Percentiles rank a stretch among this genome's conserved stretches.
phyloP scores from a whole-genome alignment of 2,797 vertebrate genomes.

The Poecilia wingei region DNA sequence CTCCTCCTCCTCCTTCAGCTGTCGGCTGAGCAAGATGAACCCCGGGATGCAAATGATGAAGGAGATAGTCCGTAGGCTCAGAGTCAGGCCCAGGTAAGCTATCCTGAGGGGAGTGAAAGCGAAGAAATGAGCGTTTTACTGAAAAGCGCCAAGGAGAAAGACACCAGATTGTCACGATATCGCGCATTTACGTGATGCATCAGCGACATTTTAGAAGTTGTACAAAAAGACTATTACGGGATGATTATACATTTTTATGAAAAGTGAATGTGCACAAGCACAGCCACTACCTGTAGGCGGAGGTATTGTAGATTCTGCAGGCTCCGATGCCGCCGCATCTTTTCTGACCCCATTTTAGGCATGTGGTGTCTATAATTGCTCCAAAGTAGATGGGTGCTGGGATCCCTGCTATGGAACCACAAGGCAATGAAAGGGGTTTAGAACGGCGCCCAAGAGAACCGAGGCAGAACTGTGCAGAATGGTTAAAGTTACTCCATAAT shows the following conservation, averaged over 20 bases:
- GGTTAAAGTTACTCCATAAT: background rate
- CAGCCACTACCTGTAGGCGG: conserved; percentile 79
- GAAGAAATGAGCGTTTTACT: background rate
- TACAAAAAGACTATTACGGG: no score
- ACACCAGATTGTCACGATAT: background rate
- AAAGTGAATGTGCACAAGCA: background rate
- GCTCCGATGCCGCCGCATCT: conserved; percentile 86
- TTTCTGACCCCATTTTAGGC: conserved; percentile 87
- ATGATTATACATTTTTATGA: background rate
- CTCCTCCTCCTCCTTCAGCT: conserved; percentile 65
- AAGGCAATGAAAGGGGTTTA: conserved; percentile 12
- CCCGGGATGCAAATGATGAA: conserved; percentile 79
- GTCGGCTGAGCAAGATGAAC: conserved; percentile 72
- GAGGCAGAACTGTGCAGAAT: conserved; percentile 4
- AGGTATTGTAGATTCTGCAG: conserved; percentile 87
- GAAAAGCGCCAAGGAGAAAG: background rate
- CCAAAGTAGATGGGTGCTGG: conserved; percentile 86
- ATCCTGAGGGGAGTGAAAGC: conserved; percentile 56
- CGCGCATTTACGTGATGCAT: background rate
- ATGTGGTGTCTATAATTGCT: conserved; percentile 89
- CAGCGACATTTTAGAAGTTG: background rate
- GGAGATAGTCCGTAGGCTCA: conserved; percentile 74
- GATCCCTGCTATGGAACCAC: conserved; percentile 73
- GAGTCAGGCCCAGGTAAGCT: conserved; percentile 78
- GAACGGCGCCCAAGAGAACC: background rate